Evolutionary conservation across 2,797 vertebrate genomes (phyloP).

Genomic region (Ambastaia sidthimunki): DNA sequence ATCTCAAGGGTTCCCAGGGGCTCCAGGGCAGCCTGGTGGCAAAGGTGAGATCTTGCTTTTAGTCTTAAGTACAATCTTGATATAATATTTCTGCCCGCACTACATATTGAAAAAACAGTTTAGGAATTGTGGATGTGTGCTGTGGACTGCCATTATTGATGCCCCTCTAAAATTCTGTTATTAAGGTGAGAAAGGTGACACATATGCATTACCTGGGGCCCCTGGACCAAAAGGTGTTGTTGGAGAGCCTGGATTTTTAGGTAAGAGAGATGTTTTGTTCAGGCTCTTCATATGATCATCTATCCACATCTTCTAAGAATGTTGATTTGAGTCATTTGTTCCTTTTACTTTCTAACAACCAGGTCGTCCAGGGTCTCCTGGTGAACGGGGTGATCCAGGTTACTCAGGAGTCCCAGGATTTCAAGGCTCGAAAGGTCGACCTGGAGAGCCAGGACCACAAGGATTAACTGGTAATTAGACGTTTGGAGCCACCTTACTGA

Average conservation of each 20-base stretch:
- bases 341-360: constrained; percentile 20
- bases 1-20: constrained; percentile 80
- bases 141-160: neutral
- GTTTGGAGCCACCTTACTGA: neutral
- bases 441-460: constrained; percentile 82
- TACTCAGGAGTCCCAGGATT: constrained; percentile 79
- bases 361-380: constrained; percentile 81
- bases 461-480: constrained; percentile 78
- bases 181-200: constrained; percentile 82
- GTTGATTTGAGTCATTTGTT: neutral
- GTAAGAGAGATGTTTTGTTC: constrained; percentile 69
- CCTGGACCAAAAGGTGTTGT: constrained; percentile 82
- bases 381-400: constrained; percentile 82
- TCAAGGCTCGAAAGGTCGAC: constrained; percentile 79
- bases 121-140: neutral
- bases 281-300: neutral
- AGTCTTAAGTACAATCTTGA: neutral
- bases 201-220: constrained; percentile 72
- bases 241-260: constrained; percentile 82
- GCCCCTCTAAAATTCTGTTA: constrained; percentile 11
- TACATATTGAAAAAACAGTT: neutral
- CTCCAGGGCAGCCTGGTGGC: constrained; percentile 77
- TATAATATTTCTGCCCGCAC: neutral
- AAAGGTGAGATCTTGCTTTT: constrained; percentile 79
- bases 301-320: neutral